Percentiles rank a stretch among this genome's conserved stretches.
Conservation (phyloP, 92 coral and sea anemone species). For the Epizoanthus illoricatus region DNA sequence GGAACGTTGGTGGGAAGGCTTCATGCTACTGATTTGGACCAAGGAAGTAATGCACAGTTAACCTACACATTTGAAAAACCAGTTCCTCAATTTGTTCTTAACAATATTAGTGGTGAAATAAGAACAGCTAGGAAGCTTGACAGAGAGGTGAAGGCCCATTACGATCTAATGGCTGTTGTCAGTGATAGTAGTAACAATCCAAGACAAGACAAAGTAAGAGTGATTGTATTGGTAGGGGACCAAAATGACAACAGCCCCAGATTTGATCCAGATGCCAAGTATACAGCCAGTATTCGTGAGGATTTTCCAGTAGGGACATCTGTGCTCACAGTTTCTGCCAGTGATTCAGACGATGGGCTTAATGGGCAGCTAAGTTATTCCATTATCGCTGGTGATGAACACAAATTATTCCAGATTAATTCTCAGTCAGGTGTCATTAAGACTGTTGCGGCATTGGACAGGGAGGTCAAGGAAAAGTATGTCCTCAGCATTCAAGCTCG, state of each 20-base stretch:
- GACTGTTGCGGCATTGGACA: conserved; percentile 62
- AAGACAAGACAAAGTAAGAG: conserved; percentile 56
- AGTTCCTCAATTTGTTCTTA: conserved; percentile 62
- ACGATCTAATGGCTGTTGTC: conserved; percentile 65
- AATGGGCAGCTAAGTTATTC: conserved; percentile 77
- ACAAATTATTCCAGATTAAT: conserved; percentile 63
- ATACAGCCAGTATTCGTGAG: conserved; percentile 62
- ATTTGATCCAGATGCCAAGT: conserved; percentile 55
- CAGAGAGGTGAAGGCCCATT: conserved; percentile 65
- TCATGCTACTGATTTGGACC: conserved; percentile 76
- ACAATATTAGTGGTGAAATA: conserved; percentile 70
- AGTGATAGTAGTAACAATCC: conserved; percentile 72
- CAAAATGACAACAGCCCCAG: conserved; percentile 80
- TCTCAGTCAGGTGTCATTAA: conserved; percentile 62
- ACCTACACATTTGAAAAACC: conserved; percentile 65
- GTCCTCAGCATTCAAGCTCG: conserved; percentile 63
- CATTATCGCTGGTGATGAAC: conserved; percentile 67
- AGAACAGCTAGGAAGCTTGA: conserved; percentile 65
- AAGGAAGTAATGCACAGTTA: conserved; percentile 76
- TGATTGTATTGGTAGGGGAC: conserved; percentile 70
- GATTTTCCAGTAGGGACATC: conserved; percentile 55
- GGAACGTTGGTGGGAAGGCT: conserved; percentile 77
- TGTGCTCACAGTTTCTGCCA: conserved; percentile 68
- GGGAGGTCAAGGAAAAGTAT: conserved; percentile 68
- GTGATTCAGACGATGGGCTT: conserved; percentile 76